phyloP scores from a whole-genome alignment of 2,113 vertebrate species.

The Camelus bactrianus region DNA sequence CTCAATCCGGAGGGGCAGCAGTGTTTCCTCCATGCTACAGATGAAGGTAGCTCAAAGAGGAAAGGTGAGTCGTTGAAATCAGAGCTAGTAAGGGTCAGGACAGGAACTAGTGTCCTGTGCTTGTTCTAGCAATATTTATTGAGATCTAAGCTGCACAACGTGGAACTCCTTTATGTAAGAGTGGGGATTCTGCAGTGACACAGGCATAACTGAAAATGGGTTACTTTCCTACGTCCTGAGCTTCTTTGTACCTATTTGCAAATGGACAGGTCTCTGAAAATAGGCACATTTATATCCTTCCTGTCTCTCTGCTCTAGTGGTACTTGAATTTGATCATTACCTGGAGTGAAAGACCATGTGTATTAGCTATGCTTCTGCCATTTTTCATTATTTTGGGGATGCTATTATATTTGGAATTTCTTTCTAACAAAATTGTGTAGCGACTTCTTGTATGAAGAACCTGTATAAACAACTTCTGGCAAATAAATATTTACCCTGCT shows the following conservation, averaged over 20 bases:
- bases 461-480: not conserved
- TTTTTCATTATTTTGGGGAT: not conserved
- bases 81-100: not conserved
- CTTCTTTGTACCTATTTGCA: constrained; percentile 11
- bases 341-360: not conserved
- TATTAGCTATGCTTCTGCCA: not conserved
- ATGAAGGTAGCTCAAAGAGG: not conserved
- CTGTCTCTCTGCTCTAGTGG: not conserved
- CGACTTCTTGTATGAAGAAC: not conserved
- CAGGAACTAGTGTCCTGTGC: not conserved
- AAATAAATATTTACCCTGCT: not conserved
- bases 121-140: not conserved
- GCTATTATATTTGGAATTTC: constrained; percentile 14
- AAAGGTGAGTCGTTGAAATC: constrained; percentile 28
- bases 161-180: not conserved
- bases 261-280: constrained; percentile 21
- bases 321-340: not conserved
- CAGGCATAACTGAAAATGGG: not conserved
- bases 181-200: not conserved
- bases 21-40: not conserved
- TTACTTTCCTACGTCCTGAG: constrained; percentile 33
- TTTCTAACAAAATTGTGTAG: not conserved
- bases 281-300: not conserved
- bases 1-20: not conserved
- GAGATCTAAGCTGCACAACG: not conserved